Evolutionary conservation across 2,113 vertebrate species (phyloP), one percentile per base, ranked within the genome.

Genomic region (Tachycineta bicolor): DNA sequence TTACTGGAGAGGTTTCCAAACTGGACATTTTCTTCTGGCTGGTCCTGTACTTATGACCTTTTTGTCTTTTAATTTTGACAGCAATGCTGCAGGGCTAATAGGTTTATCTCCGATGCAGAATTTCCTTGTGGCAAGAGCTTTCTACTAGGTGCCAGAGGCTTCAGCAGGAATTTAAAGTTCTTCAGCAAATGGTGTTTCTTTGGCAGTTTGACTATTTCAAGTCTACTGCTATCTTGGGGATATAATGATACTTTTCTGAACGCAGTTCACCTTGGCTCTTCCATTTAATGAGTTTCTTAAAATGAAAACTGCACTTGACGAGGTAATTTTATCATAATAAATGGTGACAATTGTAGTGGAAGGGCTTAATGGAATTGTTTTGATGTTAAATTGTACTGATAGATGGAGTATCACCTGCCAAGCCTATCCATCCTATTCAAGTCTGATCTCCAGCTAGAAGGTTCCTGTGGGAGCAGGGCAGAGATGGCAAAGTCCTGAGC

Each of bases 11-110:
- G 96, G 88, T 98, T 99, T 83, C 99, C 99, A 62, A 91, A 97
- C 10, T 99, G 99, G 99, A 97, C 98, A 0, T 99, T 99, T 89
- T 98, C 98, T 39, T 99, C 99, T 9, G 98, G 98, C 41, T 99
- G 99, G 99, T 98, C 99, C 97, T 99, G 98, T 96, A 99, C 99
- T 44, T 99, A 99, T 0, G 97, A 98, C 93, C 98, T 99, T 96
- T 99, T 97, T 96, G 95, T 98, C 67, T 98, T 98, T 52, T 92
- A 79, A 62, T 98, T 98, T 60, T 92, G 65, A 55, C 64, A 63
- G 15, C 79, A 90, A 6, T 50, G 21, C 49, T 50, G 25, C 39
- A 56, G 28, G 4, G 12, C n/a, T 69, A 9, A 10, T 10, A 55
- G 41, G 41, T 14, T 52, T 22, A 24, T 53, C 15, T 67, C 25